Percentiles rank a stretch among this genome's conserved stretches.
These are phyloP conservation scores for Perizoma flavofasciatum DNA, from an alignment of 2,888 invertebrate genomes.

Conservation along the genomic window DNA sequence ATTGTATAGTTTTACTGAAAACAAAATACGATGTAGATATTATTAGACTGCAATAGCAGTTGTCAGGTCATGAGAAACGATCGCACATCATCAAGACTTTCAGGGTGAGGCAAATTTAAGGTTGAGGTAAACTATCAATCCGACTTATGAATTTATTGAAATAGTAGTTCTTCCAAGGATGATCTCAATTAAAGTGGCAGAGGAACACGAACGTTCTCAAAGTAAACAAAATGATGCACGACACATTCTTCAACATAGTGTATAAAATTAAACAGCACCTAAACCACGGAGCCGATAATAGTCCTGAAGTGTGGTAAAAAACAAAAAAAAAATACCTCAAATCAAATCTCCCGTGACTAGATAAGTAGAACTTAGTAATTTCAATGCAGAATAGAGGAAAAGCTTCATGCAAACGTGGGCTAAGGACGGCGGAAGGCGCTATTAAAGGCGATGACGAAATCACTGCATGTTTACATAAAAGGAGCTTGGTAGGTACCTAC, in stretches of 20 bases:
- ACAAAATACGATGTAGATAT: not conserved
- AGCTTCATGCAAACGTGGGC: conserved; percentile 19
- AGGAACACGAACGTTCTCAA: no score
- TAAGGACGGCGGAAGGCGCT: conserved; percentile 23
- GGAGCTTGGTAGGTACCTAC: conserved; percentile 13
- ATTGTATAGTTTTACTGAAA: conserved; percentile 16
- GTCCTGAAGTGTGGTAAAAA: not conserved
- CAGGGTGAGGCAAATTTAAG: not conserved
- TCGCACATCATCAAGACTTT: no score
- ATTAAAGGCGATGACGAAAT: conserved; percentile 34
- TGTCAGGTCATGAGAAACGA: no score
- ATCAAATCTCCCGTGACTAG: not conserved
- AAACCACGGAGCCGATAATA: no score
- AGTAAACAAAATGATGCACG: no score
- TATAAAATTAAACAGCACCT: no score
- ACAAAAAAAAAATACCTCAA: conserved; percentile 8
- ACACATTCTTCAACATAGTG: no score
- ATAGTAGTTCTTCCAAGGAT: not conserved
- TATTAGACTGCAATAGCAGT: not conserved
- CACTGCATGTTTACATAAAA: conserved; percentile 24
- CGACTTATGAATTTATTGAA: not conserved
- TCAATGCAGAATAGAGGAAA: conserved; percentile 18
- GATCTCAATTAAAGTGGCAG: no score
- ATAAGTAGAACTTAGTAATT: not conserved
- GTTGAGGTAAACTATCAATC: not conserved